Conservation (phyloP, 2,888 invertebrate genomes). For the Drosophila quinaria region DNA sequence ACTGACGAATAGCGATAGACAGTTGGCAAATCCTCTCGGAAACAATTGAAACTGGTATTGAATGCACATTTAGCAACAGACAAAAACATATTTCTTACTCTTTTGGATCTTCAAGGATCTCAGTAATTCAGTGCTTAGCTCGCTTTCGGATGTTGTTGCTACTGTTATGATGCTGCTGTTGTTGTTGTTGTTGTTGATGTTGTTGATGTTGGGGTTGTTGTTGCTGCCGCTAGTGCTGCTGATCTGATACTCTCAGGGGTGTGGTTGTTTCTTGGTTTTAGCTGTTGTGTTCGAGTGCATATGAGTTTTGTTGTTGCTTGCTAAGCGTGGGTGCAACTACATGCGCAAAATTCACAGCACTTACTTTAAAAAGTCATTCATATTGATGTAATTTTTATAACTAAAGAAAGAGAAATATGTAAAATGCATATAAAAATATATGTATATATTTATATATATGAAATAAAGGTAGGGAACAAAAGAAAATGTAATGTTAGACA, state of each 20-base stretch:
- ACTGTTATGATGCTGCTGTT: conserved; percentile 6
- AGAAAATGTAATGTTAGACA: conserved; percentile 11
- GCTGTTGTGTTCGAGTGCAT: conserved; percentile 40
- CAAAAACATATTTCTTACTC: conserved; percentile 20
- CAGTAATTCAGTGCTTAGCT: conserved; percentile 1
- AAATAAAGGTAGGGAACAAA: conserved; percentile 31
- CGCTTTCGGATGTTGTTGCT: conserved; percentile 14
- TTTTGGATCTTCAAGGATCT: conserved; percentile 4
- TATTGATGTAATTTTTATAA: conserved; percentile 85
- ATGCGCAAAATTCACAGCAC: conserved; percentile 58
- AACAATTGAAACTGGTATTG: conserved; percentile 28
- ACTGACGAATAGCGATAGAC: background rate
- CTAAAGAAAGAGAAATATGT: conserved; percentile 75
- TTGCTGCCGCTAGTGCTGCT: conserved; percentile 18
- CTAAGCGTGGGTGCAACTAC: conserved; percentile 53
- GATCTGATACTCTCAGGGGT: conserved; percentile 23
- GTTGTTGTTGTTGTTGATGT: conserved; percentile 10
- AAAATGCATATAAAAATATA: conserved; percentile 26
- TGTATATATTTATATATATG: conserved; percentile 52
- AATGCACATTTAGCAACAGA: conserved; percentile 26
- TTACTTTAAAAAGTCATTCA: conserved; percentile 84
- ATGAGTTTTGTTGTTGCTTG: conserved; percentile 24
- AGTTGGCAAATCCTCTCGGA: conserved; percentile 13
- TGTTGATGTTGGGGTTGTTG: conserved; percentile 19
- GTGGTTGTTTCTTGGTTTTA: conserved; percentile 46